Conservation (phyloP, 2,113 vertebrate genomes). For the Ardeotis arabs region DNA sequence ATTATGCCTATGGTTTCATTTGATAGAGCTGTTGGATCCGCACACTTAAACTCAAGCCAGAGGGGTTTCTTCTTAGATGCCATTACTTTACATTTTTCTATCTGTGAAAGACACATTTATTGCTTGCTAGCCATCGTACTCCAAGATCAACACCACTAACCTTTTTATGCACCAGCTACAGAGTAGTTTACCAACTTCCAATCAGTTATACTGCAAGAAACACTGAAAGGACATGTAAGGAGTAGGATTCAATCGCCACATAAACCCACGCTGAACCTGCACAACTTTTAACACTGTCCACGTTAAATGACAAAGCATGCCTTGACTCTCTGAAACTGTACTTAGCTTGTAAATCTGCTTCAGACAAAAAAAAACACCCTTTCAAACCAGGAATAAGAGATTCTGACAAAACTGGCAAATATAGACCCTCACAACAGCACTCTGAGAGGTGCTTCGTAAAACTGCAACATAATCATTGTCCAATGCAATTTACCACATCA, state of each 20-base stretch:
- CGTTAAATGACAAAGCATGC: background rate
- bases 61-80: constrained; percentile 98
- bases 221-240: background rate
- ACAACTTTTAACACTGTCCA: background rate
- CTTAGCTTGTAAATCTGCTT: background rate
- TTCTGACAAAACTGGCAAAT: background rate
- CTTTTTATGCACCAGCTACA: background rate
- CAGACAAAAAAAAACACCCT: background rate
- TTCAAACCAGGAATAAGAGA: background rate
- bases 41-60: constrained; percentile 96
- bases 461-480: background rate
- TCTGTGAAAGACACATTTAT: constrained; percentile 72
- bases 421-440: background rate
- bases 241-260: background rate
- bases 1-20: constrained; percentile 96
- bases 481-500: background rate
- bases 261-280: background rate
- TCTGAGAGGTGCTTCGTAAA: background rate
- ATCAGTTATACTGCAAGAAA: background rate
- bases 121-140: background rate
- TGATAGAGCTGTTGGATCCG: constrained; percentile 90
- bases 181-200: background rate
- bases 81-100: constrained; percentile 99
- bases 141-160: background rate
- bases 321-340: background rate